A percentile compares a stretch with the other conserved stretches of the same genome.
phyloP scores from a whole-genome alignment of 2,797 vertebrate species.

The Prionace glauca region DNA sequence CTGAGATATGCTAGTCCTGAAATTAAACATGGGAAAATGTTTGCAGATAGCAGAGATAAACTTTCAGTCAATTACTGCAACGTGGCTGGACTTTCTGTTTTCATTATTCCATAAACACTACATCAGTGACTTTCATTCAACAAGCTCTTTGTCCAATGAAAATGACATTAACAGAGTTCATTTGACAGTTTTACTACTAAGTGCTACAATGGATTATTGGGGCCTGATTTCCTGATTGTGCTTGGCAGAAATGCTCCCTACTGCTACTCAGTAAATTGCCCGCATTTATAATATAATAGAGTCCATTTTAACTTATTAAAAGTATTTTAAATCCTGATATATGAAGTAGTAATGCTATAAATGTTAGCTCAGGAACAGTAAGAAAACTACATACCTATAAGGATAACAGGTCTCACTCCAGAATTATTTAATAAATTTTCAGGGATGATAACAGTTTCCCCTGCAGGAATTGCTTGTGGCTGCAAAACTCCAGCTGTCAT shows the following conservation, averaged over 20 bases:
- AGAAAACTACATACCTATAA: constrained; percentile 74
- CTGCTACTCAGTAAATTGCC: background rate
- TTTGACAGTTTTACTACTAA: background rate
- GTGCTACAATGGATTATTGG: background rate
- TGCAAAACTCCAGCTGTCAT: constrained; percentile 77
- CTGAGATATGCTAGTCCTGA: background rate
- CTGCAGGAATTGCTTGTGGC: constrained; percentile 83
- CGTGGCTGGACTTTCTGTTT: background rate
- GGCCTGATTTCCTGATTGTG: background rate
- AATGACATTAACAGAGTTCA: background rate
- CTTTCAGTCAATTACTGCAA: background rate
- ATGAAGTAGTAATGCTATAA: background rate
- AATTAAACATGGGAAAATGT: background rate
- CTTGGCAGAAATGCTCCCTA: background rate
- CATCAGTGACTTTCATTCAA: background rate
- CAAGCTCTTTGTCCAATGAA: background rate
- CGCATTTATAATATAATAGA: background rate
- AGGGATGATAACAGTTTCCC: constrained; percentile 91
- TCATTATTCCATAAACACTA: background rate
- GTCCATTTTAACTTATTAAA: background rate
- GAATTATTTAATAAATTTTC: constrained; percentile 90
- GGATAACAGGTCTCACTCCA: constrained; percentile 89
- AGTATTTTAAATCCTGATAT: background rate
- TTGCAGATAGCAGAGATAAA: background rate
- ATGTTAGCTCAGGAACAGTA: background rate